A percentile compares a stretch with the other conserved stretches of the same genome.
These are phyloP conservation scores for Umimayanthus kanabou DNA, from an alignment of 92 coral and sea anemone genomes.

Conservation along the genomic window DNA sequence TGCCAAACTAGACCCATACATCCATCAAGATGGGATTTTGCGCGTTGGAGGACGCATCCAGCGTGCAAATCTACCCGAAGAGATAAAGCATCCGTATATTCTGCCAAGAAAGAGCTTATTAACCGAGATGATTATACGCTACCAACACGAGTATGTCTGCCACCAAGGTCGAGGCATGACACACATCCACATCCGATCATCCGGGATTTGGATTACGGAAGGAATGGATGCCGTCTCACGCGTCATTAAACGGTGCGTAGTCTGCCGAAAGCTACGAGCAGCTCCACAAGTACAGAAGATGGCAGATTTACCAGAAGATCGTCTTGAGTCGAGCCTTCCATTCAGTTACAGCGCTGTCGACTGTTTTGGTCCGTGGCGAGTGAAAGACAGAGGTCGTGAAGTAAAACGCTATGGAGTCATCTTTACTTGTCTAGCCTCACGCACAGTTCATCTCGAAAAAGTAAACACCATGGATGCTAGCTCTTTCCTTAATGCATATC, in stretches of 20 bases:
- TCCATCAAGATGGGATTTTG: neutral
- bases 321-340: neutral
- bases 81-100: neutral
- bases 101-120: constrained; percentile 7
- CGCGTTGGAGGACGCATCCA: constrained; percentile 23
- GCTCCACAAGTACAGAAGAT: neutral
- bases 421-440: too few relatives aligned
- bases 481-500: neutral
- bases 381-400: too few relatives aligned
- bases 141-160: neutral
- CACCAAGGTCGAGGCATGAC: constrained; percentile 23
- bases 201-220: constrained; percentile 23
- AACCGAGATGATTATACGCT: neutral
- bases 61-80: neutral
- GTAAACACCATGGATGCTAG: neutral
- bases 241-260: constrained; percentile 2
- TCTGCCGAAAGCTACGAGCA: constrained; percentile 2
- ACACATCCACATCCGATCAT: neutral
- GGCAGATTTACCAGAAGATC: constrained; percentile 25
- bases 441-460: too few relatives aligned
- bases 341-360: too few relatives aligned
- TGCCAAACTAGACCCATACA: neutral
- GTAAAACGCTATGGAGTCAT: too few relatives aligned
- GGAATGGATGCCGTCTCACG: constrained; percentile 4
- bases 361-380: too few relatives aligned